Percentiles rank a stretch among this genome's conserved stretches.
phyloP scores from a whole-genome alignment of 2,888 invertebrate genomes.

The Diadromus collaris region DNA sequence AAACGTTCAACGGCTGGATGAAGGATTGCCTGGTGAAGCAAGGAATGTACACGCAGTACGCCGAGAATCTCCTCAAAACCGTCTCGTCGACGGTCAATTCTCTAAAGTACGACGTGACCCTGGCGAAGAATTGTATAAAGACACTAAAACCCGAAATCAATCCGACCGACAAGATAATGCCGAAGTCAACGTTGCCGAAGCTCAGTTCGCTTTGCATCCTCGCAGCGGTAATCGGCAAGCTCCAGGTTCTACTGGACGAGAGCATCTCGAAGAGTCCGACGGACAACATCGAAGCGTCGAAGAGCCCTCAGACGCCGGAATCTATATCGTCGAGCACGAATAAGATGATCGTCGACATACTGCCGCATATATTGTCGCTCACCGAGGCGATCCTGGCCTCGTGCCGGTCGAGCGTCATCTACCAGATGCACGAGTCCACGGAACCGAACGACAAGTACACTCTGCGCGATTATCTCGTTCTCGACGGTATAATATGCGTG shows the following conservation, averaged over 20 bases:
- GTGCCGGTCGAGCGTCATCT: slow-evolving; percentile 79
- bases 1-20: slow-evolving; percentile 93
- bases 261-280: slow-evolving; percentile 75
- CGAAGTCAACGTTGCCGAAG: slow-evolving; percentile 82
- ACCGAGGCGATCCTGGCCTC: slow-evolving; percentile 84
- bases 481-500: slow-evolving; percentile 76
- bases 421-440: slow-evolving; percentile 79
- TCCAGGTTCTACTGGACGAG: slow-evolving; percentile 85
- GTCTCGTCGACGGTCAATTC: slow-evolving; percentile 87
- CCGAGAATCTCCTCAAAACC: slow-evolving; percentile 86
- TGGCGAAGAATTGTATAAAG: slow-evolving; percentile 84
- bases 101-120: slow-evolving; percentile 83
- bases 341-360: slow-evolving; percentile 83
- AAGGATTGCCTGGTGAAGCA: slow-evolving; percentile 96
- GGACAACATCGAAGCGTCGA: slow-evolving; percentile 76
- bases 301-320: slow-evolving; percentile 69
- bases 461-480: slow-evolving; percentile 80
- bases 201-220: slow-evolving; percentile 88
- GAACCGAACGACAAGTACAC: slow-evolving; percentile 79
- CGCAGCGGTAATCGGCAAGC: slow-evolving; percentile 88
- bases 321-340: slow-evolving; percentile 69
- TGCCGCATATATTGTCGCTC: slow-evolving; percentile 85
- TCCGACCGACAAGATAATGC: slow-evolving; percentile 76
- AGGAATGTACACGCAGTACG: slow-evolving; percentile 92
- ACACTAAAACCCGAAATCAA: slow-evolving; percentile 81